Percentiles rank a stretch among this genome's conserved stretches.
phyloP scores from a whole-genome alignment of 2,113 vertebrate genomes.

The Stictonetta naevosa region DNA sequence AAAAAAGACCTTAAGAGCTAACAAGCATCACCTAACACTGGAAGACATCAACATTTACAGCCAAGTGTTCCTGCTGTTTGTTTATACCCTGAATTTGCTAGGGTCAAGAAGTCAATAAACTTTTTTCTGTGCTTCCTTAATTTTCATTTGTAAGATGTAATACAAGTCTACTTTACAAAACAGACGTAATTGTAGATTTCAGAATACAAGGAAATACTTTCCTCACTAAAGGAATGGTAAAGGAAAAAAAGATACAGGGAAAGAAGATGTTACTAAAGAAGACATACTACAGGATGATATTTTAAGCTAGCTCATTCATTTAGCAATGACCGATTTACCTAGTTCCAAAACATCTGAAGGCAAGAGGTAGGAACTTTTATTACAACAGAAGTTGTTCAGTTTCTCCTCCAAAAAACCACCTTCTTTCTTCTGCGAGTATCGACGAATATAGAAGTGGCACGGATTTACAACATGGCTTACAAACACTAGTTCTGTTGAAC shows the following conservation, averaged over 20 bases:
- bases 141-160: background rate
- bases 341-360: slow-evolving; percentile 78
- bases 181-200: background rate
- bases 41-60: background rate
- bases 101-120: background rate
- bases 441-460: slow-evolving; percentile 88
- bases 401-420: slow-evolving; percentile 74
- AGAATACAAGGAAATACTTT: background rate
- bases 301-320: background rate
- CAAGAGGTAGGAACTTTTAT: slow-evolving; percentile 58
- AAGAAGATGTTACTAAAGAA: background rate
- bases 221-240: accelerated
- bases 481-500: slow-evolving; percentile 80
- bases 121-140: background rate
- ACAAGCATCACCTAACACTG: background rate
- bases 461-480: slow-evolving; percentile 88
- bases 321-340: slow-evolving; percentile 74
- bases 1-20: background rate
- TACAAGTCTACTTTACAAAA: background rate
- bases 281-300: background rate
- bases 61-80: background rate
- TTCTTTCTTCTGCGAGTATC: slow-evolving; percentile 78
- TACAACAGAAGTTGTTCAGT: slow-evolving; percentile 76
- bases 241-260: background rate
- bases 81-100: background rate